Base-by-base conservation (phyloP, 2,797 vertebrate species). In the Myripristis jacobus region DNA sequence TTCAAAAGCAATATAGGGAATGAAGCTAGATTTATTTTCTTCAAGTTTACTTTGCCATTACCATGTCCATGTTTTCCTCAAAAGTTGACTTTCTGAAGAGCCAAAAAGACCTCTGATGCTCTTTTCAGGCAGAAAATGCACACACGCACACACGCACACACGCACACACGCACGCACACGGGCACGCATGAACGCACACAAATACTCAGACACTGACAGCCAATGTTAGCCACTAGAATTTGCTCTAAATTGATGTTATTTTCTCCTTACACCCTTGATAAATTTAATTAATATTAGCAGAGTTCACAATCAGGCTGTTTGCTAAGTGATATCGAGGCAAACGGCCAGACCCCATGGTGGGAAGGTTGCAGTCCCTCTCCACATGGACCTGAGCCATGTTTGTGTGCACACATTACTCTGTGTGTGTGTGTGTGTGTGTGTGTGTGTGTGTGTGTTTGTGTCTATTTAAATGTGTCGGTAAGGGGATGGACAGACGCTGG, bases 281-380 rank as follows among this genome's bases (percentile, higher is more conserved):
- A 75, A 85, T 87, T 66, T 46, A 85, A 88, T 90, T 87, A 82
- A 55, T 22, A 56, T 75, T 54, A 81, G 61, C 25, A 69, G 60
- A 68, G 61, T 83, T 83, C 41, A 77, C 48, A 78, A 74, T 75
- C 68, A 75, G 73, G 46, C 62, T 69, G 54, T 68, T 75, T 16
- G 53, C 55, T 75, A 80, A 75, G 58, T 70, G 74, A 83, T 78
- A 68, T 81, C 71, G 75, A 73, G 73, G 80, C 63, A 76, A 71
- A 50, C 41, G 75, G 58, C 66, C 43, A 56, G 57, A 58, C 47
- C 54, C 19, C 11, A 59, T 70, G 31, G 53, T 69, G 64, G 52
- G 71, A 84, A 66, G 50, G 81, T 76, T 77, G 73, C 58, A 54
- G 61, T 43, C 61, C 55, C 56, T 83, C 77, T 81, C 73, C 59